Base-by-base conservation (phyloP, 2,113 vertebrate genomes). In the Campylorhamphus procurvoides region DNA sequence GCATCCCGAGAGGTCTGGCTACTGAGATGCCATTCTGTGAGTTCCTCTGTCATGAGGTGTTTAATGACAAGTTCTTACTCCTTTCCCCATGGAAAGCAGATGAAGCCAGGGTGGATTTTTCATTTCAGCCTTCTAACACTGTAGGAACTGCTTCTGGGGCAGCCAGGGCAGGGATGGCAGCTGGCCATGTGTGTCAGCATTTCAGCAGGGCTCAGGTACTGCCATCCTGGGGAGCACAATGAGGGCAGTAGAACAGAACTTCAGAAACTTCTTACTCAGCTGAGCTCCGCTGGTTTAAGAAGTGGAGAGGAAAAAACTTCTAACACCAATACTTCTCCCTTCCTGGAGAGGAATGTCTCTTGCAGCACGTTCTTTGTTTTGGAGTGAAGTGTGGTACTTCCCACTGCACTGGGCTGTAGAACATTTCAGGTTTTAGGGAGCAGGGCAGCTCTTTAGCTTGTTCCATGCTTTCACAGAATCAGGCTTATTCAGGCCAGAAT, bases 361-460 rank as follows among this genome's bases (percentile, higher is more conserved):
- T 60, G 25, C 14, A 44, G 20, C 27, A 20, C 0, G 0, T 0
- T 17, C 58, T 63, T 46, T 63, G 44, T 27, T 69, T 76, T 47
- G 25, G 52, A 25, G 27, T 55, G 22, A 62, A 69, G 18, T 25
- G 33, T 66, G 3, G 33, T 39, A 35, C 31, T 37, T 33, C 33
- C 52, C 25, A 5, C 29, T 47, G 47, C 35, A 17, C 6, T 50
- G 33, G 33, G 49, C 64, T 79, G 25, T 33, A 37, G 31, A 72
- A 84, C 27, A 17, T 71, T 68, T 82, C 27, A 28, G n/a, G n/a
- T 47, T 79, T 53, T 14, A 62, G 42, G 39, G 46, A 85, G 63
- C 82, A 80, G 27, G 4, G 66, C 47, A 67, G 50, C 52, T 60
- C 4, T 78, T 64, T 18, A 56, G 25, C 35, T 62, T 23, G 8